These are phyloP conservation scores for Ormyrus nitidulus DNA, from an alignment of 2,888 invertebrate genomes.

Conservation along the genomic window DNA sequence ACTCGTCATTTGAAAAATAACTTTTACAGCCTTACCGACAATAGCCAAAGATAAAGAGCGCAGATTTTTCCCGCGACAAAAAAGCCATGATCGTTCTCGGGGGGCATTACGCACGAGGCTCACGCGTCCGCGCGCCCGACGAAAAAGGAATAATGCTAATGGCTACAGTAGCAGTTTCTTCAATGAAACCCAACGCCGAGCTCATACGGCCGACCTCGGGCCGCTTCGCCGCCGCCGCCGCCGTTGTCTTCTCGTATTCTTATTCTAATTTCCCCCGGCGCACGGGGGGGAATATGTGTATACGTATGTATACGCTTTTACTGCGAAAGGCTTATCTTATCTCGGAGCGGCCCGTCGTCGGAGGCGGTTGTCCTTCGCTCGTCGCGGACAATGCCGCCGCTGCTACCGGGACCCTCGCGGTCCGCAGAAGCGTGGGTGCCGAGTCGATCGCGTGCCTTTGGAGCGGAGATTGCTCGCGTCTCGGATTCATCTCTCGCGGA, in stretches of 20 bases:
- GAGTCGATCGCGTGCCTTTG: no score
- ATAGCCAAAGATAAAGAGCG: no score
- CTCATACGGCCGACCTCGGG: conserved; percentile 12
- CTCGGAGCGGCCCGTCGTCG: not conserved
- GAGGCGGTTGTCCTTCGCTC: conserved; percentile 19
- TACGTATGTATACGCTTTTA: not conserved
- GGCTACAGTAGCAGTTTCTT: conserved; percentile 9
- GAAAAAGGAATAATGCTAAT: conserved; percentile 28
- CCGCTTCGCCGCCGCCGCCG: no score
- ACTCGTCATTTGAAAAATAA: not conserved
- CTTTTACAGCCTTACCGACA: no score
- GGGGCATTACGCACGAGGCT: no score
- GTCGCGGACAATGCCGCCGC: not conserved
- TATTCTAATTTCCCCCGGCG: conserved; percentile 14
- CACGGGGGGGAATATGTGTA: not conserved
- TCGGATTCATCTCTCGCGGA: not conserved
- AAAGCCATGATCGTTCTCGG: no score
- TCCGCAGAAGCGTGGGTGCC: not conserved
- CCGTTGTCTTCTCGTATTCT: conserved; percentile 24
- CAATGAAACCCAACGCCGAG: conserved; percentile 36
- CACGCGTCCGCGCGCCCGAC: no score
- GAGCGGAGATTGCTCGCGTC: not conserved
- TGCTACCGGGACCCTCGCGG: not conserved
- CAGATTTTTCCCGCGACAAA: no score
- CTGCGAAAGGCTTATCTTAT: conserved; percentile 43